These are phyloP conservation scores for Sycobia sp. DNA, from an alignment of 1,140 invertebrate species.

Conservation along the genomic window DNA sequence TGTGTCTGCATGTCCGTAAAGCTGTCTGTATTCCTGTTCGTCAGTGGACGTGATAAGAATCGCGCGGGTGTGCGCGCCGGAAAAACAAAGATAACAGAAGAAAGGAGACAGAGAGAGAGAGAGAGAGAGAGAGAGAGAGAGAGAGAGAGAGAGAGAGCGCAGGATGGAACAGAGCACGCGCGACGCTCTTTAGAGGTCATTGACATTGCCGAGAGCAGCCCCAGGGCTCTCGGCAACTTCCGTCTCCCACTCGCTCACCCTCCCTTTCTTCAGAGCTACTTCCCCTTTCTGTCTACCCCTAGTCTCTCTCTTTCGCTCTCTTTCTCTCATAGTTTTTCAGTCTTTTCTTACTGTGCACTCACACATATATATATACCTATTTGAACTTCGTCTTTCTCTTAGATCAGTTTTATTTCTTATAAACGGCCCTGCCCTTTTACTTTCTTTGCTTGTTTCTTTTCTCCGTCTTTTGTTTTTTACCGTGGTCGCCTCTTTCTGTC, in stretches of 20 bases:
- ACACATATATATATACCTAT: background rate
- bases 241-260: background rate
- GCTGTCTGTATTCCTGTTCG: no score
- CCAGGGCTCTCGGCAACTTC: slow-evolving; percentile 1
- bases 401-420: no score
- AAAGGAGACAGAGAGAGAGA: no score
- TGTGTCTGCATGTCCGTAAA: no score
- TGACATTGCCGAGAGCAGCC: slow-evolving; percentile 22
- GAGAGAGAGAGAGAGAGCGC: no score
- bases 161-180: slow-evolving; percentile 2
- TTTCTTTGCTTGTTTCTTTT: background rate
- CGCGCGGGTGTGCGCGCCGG: background rate
- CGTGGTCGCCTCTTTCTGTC: no score
- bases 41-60: slow-evolving; percentile 22
- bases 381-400: background rate
- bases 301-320: background rate
- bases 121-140: no score
- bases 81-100: slow-evolving; percentile 19
- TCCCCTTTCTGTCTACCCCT: background rate
- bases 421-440: no score
- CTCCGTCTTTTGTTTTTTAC: no score
- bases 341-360: no score
- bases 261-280: background rate
- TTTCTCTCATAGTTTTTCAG: background rate
- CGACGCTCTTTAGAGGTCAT: slow-evolving; percentile 27